Evolutionary conservation across 2,113 vertebrate species (phyloP), one percentile per base, ranked within the genome.

Genomic region (Phaethornis superciliosus): DNA sequence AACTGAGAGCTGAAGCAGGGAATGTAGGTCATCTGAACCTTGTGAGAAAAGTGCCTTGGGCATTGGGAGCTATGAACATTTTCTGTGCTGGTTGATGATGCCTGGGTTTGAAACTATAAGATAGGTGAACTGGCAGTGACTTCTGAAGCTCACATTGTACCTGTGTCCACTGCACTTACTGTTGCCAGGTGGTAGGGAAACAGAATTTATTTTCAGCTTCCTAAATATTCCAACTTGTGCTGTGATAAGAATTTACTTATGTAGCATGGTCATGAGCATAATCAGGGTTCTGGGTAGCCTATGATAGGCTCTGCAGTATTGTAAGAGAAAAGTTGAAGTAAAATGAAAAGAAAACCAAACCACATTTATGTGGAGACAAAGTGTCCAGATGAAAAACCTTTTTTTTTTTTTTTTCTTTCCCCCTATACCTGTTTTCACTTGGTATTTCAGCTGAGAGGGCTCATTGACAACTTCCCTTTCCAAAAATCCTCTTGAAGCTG

Each of bases 21-120:
- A 94, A 96, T 90, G 55, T 93, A 95, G 90, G 94, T 95, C 93
- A 89, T 76, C 51, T 70, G 93, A 93, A 72, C 69, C 23, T 30
- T 70, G 28, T 75, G 58, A 88, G 67, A 80, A 89, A 60, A 56
- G 49, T 1, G 28, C 93, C 65, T 60, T 74, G 74, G 42, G 90
- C 85, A 10, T 19, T 3, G 0, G 23, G 67, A 63, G 32, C 81
- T 85, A 7, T 22, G 62, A 79, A 47, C 0, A 1, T 55, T 49
- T 35, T 56, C 72, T 69, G 68, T 93, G n/a, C 46, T 64, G 59
- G 4, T 10, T 60, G 68, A 52, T 88, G 46, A 33, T 46, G 19
- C 17, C 20, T 37, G 3, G 12, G 32, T 85, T 54, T 59, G 5
- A 20, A 89, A 52, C 15, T 55, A 6, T n/a, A 33, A 26, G 5